Evolutionary conservation across 2,113 vertebrate genomes (phyloP), one percentile per base, ranked within the genome.

Genomic region (Dolichallabes microphthalmus): DNA sequence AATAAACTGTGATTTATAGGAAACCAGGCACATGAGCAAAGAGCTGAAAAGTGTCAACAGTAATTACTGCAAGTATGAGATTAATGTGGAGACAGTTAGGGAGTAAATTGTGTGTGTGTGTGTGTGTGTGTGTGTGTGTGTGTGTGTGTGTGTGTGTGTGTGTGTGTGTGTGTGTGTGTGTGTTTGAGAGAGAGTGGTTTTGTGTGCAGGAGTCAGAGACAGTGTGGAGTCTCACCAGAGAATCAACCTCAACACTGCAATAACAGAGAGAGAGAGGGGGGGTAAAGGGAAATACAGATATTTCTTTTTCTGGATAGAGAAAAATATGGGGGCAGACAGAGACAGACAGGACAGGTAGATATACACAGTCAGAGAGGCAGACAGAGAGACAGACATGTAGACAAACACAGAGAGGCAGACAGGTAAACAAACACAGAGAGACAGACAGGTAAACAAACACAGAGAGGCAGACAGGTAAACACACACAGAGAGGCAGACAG

Each of bases 171-270:
- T 91, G 92, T 92, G 91, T 92, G 93, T 91, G 93, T 91, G 92
- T 91, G 93, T 92, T 91, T 90, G 93, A 92, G 93, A 93, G 90
- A 92, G 93, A 8, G 94, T 94, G 94, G 94, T 95, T 94, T 93
- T 92, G 92, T 92, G 91, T 93, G 93, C 91, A 92, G 93, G 93
- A 95, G 93, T 92, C 93, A 94, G 93, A 95, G 94, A 95, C 94
- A 95, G 94, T 92, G 93, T 93, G 94, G 94, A 95, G 94, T 94
- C 94, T 89, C 92, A 94, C 92, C 93, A 94, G 92, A 94, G 92
- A 94, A 94, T 94, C 92, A 93, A 94, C 94, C 93, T 88, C 93
- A 93, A 92, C 92, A 93, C 91, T 91, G 90, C 89, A 73, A 90
- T 93, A 93, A 93, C 76, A 25, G 19, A 50, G 14, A 50, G 39